Evolutionary conservation across 2,888 invertebrate genomes (phyloP).

Genomic region (Dryocosmus kuriphilus): DNA sequence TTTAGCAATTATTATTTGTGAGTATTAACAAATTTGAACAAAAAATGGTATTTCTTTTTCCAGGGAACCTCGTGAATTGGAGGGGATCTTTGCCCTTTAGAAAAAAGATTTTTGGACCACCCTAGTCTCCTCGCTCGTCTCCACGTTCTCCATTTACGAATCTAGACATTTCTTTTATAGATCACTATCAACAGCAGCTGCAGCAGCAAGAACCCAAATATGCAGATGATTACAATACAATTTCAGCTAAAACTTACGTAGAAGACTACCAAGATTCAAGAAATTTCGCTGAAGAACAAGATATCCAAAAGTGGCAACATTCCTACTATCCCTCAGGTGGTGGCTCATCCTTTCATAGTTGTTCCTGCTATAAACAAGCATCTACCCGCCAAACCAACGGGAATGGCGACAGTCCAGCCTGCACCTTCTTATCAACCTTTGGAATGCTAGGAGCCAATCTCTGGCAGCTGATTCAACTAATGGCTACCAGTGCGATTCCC

Average conservation of each 20-base stretch:
- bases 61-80: too few relatives aligned
- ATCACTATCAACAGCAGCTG: slow-evolving; percentile 17
- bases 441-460: slow-evolving; percentile 51
- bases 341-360: slow-evolving; percentile 12
- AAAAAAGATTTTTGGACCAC: too few relatives aligned
- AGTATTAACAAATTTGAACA: too few relatives aligned
- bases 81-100: too few relatives aligned
- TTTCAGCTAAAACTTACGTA: not conserved
- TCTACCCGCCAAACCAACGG: not conserved
- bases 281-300: not conserved
- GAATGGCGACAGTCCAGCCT: slow-evolving; percentile 46
- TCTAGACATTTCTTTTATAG: not conserved
- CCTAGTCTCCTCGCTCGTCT: too few relatives aligned
- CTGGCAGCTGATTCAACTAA: slow-evolving; percentile 57
- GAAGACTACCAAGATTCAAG: slow-evolving; percentile 1
- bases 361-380: slow-evolving; percentile 9
- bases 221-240: slow-evolving; percentile 8
- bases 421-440: slow-evolving; percentile 48
- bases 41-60: too few relatives aligned
- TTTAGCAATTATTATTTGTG: too few relatives aligned
- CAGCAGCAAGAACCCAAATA: not conserved
- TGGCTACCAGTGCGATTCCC: slow-evolving; percentile 52
- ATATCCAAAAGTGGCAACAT: slow-evolving; percentile 1
- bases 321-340: not conserved
- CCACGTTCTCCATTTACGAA: not conserved